Base-by-base conservation (phyloP, 2,797 vertebrate species). In the Gadopsis marmoratus region DNA sequence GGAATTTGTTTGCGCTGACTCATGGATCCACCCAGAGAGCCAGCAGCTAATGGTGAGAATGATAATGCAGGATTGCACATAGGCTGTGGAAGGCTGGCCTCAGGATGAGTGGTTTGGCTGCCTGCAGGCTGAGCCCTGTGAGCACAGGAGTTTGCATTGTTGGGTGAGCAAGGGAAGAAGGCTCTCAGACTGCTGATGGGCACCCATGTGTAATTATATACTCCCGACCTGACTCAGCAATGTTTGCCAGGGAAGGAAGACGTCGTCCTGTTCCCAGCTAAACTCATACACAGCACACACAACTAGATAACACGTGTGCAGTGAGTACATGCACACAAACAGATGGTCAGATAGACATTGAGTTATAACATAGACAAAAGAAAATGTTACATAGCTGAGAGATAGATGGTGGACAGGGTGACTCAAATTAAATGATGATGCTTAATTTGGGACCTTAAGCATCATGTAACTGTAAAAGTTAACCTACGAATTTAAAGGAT, bases 161-260 rank as follows among this genome's bases (percentile, higher is more conserved):
- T 81, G 80, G 81, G 45, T 64, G 76, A 89, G 77, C 70, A 64
- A 51, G 63, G 50, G 69, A 90, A 81, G 86, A 87, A 79, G 86
- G 75, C 76, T 81, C 71, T 87, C 65, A 85, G 80, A 88, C 87
- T 90, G 86, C 89, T 94, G 92, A 93, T 88, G 88, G 89, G 88
- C 82, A 89, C 86, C 88, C 87, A 88, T 72, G 86, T 93, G 93
- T 93, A 95, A 94, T 94, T 92, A 91, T 91, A 95, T 72, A 88
- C 89, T 75, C 68, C 45, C 58, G 5, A 86, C 84, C 90, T 94
- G 92, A 94, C 85, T 95, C 93, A 93, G 93, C 92, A 89, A 60
- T 64, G 58, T 67, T 69, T 78, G 72, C 73, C 64, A 86, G 88
- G 84, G 84, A 92, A 94, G 82, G 74, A 89, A 78, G 74, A 82